Evolutionary conservation across 2,113 vertebrate genomes (phyloP).

Genomic region (Cromileptes altivelis): DNA sequence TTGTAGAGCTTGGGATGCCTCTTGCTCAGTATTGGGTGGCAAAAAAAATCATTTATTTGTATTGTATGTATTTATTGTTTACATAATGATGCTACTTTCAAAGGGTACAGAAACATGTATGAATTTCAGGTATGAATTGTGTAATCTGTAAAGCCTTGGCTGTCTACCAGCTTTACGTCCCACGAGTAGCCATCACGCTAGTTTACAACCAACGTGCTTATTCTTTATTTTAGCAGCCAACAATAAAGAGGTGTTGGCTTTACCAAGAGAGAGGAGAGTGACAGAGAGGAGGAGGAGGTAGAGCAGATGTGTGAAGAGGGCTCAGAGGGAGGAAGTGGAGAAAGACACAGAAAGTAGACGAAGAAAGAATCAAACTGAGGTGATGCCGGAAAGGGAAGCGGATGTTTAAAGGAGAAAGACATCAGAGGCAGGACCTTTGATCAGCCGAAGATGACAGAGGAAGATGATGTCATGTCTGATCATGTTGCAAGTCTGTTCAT

Average conservation of each 20-base stretch:
- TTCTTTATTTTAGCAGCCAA: slow-evolving; percentile 73
- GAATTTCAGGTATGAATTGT: slow-evolving; percentile 79
- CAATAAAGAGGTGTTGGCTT: slow-evolving; percentile 55
- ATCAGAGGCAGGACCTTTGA: slow-evolving; percentile 78
- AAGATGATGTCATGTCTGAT: slow-evolving; percentile 60
- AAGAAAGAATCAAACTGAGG: slow-evolving; percentile 38
- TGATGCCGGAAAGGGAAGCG: slow-evolving; percentile 63
- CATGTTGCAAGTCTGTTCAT: slow-evolving; percentile 12
- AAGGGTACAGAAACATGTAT: slow-evolving; percentile 82
- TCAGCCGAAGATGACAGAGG: slow-evolving; percentile 41
- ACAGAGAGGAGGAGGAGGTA: neutral
- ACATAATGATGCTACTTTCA: slow-evolving; percentile 82
- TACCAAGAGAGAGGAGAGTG: neutral
- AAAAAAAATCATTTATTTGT: slow-evolving; percentile 56
- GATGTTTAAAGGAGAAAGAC: slow-evolving; percentile 56
- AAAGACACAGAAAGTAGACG: slow-evolving; percentile 67
- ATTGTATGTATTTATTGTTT: slow-evolving; percentile 85
- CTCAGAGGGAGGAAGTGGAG: slow-evolving; percentile 25
- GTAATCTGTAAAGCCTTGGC: slow-evolving; percentile 55
- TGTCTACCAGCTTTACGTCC: slow-evolving; percentile 57
- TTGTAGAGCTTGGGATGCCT: slow-evolving; percentile 17
- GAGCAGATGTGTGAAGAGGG: slow-evolving; percentile 20
- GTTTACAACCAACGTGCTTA: slow-evolving; percentile 78
- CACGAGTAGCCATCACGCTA: slow-evolving; percentile 70
- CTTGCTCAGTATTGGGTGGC: slow-evolving; percentile 53